phyloP scores from a whole-genome alignment of 2,888 invertebrate genomes.

The Brenthis ino region DNA sequence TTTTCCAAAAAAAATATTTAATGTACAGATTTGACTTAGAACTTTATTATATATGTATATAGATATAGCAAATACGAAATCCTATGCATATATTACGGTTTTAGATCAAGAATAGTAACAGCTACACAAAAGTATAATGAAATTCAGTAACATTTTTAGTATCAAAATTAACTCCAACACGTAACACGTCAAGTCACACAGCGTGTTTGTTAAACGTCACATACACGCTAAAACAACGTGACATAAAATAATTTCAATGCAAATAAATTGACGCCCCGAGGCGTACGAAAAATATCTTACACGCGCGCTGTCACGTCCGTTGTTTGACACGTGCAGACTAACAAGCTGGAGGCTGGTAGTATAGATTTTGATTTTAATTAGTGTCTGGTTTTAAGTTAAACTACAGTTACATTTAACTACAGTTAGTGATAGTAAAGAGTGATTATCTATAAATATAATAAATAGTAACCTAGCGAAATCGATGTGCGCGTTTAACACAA shows the following conservation, averaged over 20 bases:
- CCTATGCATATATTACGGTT: too few relatives aligned
- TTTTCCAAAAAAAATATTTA: too few relatives aligned
- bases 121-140: too few relatives aligned
- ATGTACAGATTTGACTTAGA: too few relatives aligned
- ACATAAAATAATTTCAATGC: conserved; percentile 50
- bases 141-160: too few relatives aligned
- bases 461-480: too few relatives aligned
- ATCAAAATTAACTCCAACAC: not conserved
- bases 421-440: too few relatives aligned
- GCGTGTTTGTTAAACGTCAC: conserved; percentile 24
- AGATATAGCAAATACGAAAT: too few relatives aligned
- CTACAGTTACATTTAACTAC: not conserved
- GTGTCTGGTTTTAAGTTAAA: conserved; percentile 2
- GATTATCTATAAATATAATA: too few relatives aligned
- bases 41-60: too few relatives aligned
- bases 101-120: too few relatives aligned
- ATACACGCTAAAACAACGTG: conserved; percentile 42
- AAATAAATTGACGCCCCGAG: conserved; percentile 54
- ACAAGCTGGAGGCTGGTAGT: conserved; percentile 40
- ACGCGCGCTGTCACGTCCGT: conserved; percentile 55
- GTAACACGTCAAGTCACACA: not conserved
- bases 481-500: too few relatives aligned
- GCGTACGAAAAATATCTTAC: conserved; percentile 45
- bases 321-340: conserved; percentile 51
- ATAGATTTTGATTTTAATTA: conserved; percentile 23